These are phyloP conservation scores for Cinclus mexicanus DNA, from an alignment of 2,113 vertebrate species.

Conservation along the genomic window DNA sequence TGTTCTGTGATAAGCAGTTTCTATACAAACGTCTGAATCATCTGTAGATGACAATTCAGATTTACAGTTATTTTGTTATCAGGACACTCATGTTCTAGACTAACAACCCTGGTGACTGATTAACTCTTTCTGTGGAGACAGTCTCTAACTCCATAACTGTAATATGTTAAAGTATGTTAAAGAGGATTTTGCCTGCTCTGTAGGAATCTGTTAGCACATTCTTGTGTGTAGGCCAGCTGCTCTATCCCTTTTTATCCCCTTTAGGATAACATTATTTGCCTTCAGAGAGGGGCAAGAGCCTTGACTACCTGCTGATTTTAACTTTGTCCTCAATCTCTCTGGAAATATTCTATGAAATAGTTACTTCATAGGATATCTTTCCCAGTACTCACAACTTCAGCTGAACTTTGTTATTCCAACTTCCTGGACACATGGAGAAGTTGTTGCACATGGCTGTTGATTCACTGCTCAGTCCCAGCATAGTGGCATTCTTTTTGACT, in stretches of 20 bases:
- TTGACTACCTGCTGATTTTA: neutral
- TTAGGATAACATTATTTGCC: neutral
- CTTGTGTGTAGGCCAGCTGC: neutral
- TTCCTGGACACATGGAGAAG: neutral
- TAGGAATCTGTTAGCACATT: neutral
- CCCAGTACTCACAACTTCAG: neutral
- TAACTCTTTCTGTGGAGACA: constrained; percentile 14
- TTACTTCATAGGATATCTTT: neutral
- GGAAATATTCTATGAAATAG: neutral
- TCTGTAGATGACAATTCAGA: constrained; percentile 47
- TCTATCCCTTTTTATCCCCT: neutral
- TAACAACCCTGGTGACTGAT: constrained; percentile 15
- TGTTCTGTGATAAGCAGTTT: constrained; percentile 53
- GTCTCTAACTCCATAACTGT: neutral
- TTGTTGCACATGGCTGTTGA: neutral
- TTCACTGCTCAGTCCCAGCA: neutral
- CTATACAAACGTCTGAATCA: constrained; percentile 45
- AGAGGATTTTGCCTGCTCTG: neutral
- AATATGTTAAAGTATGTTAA: neutral
- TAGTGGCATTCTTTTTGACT: constrained; percentile 34
- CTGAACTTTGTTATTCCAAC: neutral
- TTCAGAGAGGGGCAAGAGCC: neutral
- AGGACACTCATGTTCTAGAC: constrained; percentile 9
- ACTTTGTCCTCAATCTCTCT: neutral
- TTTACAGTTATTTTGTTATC: constrained; percentile 54